These are phyloP conservation scores for Ophioderma brevispina DNA, from an alignment of 35 echinoderm and acorn worm genomes.

Conservation along the genomic window DNA sequence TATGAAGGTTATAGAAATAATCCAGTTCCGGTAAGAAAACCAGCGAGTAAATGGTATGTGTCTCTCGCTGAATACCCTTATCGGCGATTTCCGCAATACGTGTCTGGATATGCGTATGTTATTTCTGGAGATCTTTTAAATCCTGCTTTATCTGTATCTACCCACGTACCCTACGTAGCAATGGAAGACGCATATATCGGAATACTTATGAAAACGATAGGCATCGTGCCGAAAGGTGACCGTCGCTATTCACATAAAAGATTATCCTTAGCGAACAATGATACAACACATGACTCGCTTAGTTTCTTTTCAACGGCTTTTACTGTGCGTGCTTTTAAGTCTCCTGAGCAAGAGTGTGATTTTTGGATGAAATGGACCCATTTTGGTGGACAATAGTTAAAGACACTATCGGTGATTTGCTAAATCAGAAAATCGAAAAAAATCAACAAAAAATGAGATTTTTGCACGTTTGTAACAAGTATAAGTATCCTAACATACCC, in stretches of 20 bases:
- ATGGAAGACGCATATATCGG: slow-evolving; percentile 54
- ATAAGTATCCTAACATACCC: too few relatives aligned
- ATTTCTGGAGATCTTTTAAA: slow-evolving; percentile 70
- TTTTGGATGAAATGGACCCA: background rate
- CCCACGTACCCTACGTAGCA: background rate
- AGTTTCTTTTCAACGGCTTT: background rate
- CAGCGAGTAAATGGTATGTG: slow-evolving; percentile 67
- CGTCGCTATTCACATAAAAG: background rate
- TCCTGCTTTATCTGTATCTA: background rate
- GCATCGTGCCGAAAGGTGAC: slow-evolving; percentile 3
- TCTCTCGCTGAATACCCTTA: slow-evolving; percentile 43
- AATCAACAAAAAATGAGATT: too few relatives aligned
- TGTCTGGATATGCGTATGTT: slow-evolving; percentile 65
- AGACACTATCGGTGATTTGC: too few relatives aligned
- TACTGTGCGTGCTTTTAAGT: background rate
- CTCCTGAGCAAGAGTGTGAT: background rate
- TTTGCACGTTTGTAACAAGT: too few relatives aligned
- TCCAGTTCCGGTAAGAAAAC: background rate
- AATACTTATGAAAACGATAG: slow-evolving; percentile 32
- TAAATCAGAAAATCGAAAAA: too few relatives aligned
- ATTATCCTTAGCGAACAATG: background rate
- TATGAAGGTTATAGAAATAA: background rate
- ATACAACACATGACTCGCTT: background rate
- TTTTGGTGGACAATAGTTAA: too few relatives aligned
- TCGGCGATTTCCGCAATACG: slow-evolving; percentile 69